Percentiles rank a stretch among this genome's conserved stretches.
These are phyloP conservation scores for Ganaspis brasiliensis DNA, from an alignment of 2,888 invertebrate species.

Conservation along the genomic window DNA sequence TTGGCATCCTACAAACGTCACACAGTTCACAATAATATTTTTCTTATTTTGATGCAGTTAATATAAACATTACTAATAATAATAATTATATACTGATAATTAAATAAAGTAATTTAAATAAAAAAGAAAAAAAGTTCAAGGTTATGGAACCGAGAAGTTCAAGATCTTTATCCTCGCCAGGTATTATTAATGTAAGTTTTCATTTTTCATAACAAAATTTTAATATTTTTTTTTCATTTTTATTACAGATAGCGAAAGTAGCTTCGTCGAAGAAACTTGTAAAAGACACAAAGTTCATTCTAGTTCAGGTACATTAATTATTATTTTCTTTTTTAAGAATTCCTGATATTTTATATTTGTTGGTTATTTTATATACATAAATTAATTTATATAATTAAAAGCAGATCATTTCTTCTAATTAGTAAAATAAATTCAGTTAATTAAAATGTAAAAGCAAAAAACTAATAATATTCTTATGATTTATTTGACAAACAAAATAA, in stretches of 20 bases:
- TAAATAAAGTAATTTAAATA: too few relatives aligned
- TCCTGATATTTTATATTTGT: too few relatives aligned
- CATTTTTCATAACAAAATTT: not conserved
- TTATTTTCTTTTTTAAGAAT: not conserved
- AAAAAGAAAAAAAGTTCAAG: not conserved
- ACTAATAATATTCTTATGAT: too few relatives aligned
- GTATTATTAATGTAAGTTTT: not conserved
- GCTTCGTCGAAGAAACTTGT: not conserved
- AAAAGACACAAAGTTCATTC: not conserved
- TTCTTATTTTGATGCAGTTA: too few relatives aligned
- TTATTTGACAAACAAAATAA: too few relatives aligned
- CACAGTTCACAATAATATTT: too few relatives aligned
- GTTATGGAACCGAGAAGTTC: not conserved
- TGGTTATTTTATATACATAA: too few relatives aligned
- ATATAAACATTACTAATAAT: too few relatives aligned
- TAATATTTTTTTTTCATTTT: not conserved
- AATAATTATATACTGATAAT: too few relatives aligned
- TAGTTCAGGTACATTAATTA: not conserved
- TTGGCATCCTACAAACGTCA: not conserved
- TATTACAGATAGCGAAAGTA: constrained; percentile 32
- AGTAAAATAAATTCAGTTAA: too few relatives aligned
- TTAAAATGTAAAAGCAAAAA: too few relatives aligned
- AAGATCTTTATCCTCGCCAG: not conserved
- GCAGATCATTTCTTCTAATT: not conserved
- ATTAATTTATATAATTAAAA: not conserved